Evolutionary conservation across 2,888 invertebrate species (phyloP).

Genomic region (Ophioninae sp.): DNA sequence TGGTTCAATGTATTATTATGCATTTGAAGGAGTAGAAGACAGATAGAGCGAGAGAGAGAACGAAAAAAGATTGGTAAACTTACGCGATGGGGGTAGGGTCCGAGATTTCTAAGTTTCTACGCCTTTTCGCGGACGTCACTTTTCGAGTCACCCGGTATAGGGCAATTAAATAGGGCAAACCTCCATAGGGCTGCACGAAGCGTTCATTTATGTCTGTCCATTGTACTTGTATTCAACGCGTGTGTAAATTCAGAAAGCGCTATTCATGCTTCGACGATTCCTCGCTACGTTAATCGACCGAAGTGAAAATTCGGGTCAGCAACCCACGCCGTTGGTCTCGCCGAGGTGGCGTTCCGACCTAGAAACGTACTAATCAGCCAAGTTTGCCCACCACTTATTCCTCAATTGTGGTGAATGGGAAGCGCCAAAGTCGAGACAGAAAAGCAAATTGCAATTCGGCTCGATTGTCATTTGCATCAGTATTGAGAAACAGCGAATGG

Average conservation of each 20-base stretch:
- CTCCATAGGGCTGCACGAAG: too few species aligned
- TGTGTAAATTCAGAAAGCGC: constrained; percentile 20
- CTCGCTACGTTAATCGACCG: constrained; percentile 50
- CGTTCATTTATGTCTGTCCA: too few species aligned
- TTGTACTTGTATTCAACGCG: neutral
- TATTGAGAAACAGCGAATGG: neutral
- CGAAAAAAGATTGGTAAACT: too few species aligned
- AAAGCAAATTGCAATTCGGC: neutral
- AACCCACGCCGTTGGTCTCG: constrained; percentile 27
- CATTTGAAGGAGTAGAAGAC: too few species aligned
- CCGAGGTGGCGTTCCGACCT: constrained; percentile 47
- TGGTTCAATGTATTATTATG: too few species aligned
- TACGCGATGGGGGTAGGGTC: too few species aligned
- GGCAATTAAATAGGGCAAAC: too few species aligned
- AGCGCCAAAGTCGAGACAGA: neutral
- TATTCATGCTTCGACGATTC: constrained; percentile 51
- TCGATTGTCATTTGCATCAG: neutral
- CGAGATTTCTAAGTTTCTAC: too few species aligned
- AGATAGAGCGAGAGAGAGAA: too few species aligned
- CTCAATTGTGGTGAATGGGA: neutral
- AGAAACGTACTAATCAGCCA: constrained; percentile 32
- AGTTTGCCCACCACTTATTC: neutral
- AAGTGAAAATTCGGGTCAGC: constrained; percentile 55
- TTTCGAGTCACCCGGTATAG: too few species aligned
- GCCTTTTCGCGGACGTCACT: too few species aligned